phyloP scores from a whole-genome alignment of 2,797 vertebrate species.

The Macropodus opercularis region DNA sequence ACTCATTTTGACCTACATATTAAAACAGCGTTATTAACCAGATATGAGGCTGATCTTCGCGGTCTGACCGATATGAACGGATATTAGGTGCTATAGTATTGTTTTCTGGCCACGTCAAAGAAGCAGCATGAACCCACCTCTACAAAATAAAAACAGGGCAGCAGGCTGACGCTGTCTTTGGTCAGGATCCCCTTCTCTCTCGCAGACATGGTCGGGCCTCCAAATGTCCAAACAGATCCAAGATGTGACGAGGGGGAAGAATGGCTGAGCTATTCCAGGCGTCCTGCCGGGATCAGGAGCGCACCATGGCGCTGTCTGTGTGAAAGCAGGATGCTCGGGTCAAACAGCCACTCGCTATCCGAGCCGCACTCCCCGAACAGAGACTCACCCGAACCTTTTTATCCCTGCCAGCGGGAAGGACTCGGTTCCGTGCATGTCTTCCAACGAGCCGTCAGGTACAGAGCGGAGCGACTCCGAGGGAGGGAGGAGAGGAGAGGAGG shows the following conservation, averaged over 20 bases:
- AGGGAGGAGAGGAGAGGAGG: background rate
- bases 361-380: background rate
- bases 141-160: slow-evolving; percentile 98
- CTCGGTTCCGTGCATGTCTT: slow-evolving; percentile 31
- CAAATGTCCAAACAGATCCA: slow-evolving; percentile 36
- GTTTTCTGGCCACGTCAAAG: background rate
- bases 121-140: slow-evolving; percentile 85
- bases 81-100: background rate
- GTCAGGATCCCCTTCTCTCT: slow-evolving; percentile 87
- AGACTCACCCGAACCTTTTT: slow-evolving; percentile 5
- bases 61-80: background rate
- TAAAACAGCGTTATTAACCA: background rate
- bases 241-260: slow-evolving; percentile 34
- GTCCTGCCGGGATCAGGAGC: slow-evolving; percentile 62
- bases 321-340: slow-evolving; percentile 1
- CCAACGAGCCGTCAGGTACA: slow-evolving; percentile 37
- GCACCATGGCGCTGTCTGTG: slow-evolving; percentile 48
- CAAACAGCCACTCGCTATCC: slow-evolving; percentile 11
- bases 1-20: slow-evolving; percentile 16
- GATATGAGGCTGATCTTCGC: background rate
- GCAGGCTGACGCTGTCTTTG: slow-evolving; percentile 95
- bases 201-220: slow-evolving; percentile 85
- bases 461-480: slow-evolving; percentile 17
- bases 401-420: background rate
- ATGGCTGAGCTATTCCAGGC: slow-evolving; percentile 44